phyloP scores from a whole-genome alignment of 1,140 invertebrate species.

The Zaprionus gabonicus region DNA sequence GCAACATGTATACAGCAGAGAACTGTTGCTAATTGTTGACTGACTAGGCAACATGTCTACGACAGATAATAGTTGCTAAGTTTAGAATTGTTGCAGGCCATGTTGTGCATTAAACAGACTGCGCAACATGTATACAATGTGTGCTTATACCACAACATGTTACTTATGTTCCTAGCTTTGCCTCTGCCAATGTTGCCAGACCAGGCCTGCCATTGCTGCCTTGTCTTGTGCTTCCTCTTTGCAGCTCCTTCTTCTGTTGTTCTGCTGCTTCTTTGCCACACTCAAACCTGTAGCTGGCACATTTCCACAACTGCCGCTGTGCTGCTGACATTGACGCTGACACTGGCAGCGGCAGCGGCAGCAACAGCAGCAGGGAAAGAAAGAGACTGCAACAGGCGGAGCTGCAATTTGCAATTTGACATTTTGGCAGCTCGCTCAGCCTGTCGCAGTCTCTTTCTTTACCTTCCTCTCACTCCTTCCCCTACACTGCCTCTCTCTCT shows the following conservation, averaged over 20 bases:
- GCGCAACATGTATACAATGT: neutral
- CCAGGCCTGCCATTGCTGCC: neutral
- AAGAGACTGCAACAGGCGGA: slow-evolving; percentile 9
- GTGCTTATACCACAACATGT: neutral
- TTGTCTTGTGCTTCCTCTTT: slow-evolving; percentile 8
- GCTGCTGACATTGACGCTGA: slow-evolving; percentile 49
- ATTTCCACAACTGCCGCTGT: slow-evolving; percentile 30
- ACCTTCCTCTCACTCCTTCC: neutral
- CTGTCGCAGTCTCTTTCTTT: neutral
- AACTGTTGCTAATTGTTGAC: too few species aligned
- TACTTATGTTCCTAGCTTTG: neutral
- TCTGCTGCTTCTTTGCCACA: neutral
- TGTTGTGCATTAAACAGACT: too few species aligned
- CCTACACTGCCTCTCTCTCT: neutral
- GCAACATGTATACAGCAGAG: too few species aligned
- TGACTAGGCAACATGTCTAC: too few species aligned
- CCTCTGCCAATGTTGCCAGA: slow-evolving; percentile 19
- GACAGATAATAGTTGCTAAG: too few species aligned
- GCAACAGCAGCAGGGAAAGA: too few species aligned
- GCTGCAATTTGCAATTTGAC: slow-evolving; percentile 76
- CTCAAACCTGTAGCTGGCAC: slow-evolving; percentile 41
- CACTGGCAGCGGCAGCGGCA: slow-evolving; percentile 6
- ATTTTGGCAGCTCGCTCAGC: slow-evolving; percentile 68
- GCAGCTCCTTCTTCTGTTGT: neutral
- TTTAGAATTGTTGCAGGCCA: too few species aligned